Evolutionary conservation across 2,888 invertebrate species (phyloP).

Genomic region (Ectropis crepuscularia): DNA sequence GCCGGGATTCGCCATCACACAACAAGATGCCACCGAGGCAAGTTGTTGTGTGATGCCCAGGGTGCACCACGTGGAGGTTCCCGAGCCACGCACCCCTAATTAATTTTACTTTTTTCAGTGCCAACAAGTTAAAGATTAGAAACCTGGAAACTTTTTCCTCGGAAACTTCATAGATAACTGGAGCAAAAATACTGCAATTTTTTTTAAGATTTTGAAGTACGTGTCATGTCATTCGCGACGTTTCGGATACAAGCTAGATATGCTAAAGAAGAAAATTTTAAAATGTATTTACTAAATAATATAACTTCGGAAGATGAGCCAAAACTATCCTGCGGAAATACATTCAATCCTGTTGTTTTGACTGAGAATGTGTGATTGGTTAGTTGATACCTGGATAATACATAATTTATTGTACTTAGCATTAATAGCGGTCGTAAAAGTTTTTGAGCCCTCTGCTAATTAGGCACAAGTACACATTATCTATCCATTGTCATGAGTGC

Average conservation of each 20-base stretch:
- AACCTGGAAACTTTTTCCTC: slow-evolving; percentile 17
- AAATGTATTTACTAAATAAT: slow-evolving; percentile 14
- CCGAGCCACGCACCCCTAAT: no score
- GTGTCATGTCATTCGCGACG: slow-evolving; percentile 6
- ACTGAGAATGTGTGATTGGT: slow-evolving; percentile 64
- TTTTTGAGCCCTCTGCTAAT: no score
- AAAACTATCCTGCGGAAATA: slow-evolving; percentile 5
- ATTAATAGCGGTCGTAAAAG: no score
- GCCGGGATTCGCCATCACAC: no score
- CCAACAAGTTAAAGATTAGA: slow-evolving; percentile 46
- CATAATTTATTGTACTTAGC: no score
- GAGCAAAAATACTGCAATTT: neutral
- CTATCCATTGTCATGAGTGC: no score
- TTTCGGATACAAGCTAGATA: slow-evolving; percentile 4
- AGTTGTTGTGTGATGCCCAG: no score
- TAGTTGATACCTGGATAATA: slow-evolving; percentile 31
- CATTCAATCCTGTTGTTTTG: slow-evolving; percentile 7
- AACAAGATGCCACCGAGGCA: no score
- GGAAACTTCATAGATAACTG: neutral
- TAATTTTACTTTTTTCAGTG: slow-evolving; percentile 53
- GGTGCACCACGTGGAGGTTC: no score
- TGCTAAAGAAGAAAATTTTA: slow-evolving; percentile 15
- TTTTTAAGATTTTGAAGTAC: slow-evolving; percentile 1
- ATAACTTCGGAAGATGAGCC: slow-evolving; percentile 13
- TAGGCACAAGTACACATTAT: no score